Evolutionary conservation across 1,140 invertebrate species (phyloP).

Genomic region (Brachionus sp.): DNA sequence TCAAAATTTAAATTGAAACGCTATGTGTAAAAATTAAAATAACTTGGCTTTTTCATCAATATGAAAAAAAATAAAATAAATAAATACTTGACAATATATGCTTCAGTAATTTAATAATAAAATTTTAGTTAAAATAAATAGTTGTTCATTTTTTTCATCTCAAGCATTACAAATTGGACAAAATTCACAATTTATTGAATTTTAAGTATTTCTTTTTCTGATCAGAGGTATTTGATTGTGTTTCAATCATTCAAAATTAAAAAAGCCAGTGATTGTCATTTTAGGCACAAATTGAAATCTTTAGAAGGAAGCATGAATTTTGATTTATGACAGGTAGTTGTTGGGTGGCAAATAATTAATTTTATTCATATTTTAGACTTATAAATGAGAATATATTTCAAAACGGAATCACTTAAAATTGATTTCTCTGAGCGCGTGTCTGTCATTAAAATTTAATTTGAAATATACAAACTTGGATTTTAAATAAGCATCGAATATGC

Average conservation of each 20-base stretch:
- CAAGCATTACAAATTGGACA: conserved; percentile 28
- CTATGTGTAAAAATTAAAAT: conserved; percentile 21
- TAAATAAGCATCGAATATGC: neutral
- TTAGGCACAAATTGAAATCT: neutral
- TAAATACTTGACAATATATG: neutral
- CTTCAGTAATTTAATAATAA: conserved; percentile 6
- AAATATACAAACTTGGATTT: neutral
- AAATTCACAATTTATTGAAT: conserved; percentile 38
- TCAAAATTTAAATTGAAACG: neutral
- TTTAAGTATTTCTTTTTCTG: neutral
- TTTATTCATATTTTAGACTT: conserved; percentile 35
- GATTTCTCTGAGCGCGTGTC: neutral
- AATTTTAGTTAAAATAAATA: conserved; percentile 17
- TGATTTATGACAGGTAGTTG: conserved; percentile 23
- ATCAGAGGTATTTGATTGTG: neutral
- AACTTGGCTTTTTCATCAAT: neutral
- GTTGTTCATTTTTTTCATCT: conserved; percentile 1
- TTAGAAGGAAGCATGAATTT: neutral
- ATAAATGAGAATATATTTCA: neutral
- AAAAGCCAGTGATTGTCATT: neutral
- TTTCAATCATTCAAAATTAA: neutral
- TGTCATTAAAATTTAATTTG: conserved; percentile 29
- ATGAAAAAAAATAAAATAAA: conserved; percentile 15
- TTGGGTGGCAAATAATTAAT: conserved; percentile 17
- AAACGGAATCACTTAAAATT: conserved; percentile 40